phyloP scores from a whole-genome alignment of 2,888 invertebrate species.

The Tenodera sinensis region DNA sequence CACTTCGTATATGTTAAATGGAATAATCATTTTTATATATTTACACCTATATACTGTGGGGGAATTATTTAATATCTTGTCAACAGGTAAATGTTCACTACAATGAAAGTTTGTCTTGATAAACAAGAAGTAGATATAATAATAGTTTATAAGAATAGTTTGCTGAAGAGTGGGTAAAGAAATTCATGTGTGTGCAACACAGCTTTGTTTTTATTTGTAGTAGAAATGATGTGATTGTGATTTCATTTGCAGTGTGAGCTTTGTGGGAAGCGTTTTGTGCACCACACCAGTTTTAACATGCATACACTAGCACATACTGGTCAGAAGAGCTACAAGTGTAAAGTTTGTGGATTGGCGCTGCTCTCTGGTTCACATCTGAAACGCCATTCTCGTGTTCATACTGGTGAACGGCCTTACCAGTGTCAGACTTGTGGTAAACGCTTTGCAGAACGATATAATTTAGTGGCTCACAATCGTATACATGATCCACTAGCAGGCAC shows the following conservation, averaged over 20 bases:
- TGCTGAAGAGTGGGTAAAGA: too few species aligned
- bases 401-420: constrained; percentile 56
- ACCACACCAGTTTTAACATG: constrained; percentile 68
- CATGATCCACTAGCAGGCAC: constrained; percentile 19
- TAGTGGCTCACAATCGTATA: constrained; percentile 41
- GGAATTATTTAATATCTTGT: too few species aligned
- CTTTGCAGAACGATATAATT: constrained; percentile 55
- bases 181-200: too few species aligned
- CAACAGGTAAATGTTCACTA: too few species aligned
- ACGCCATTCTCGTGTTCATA: constrained; percentile 63
- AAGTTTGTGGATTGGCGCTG: constrained; percentile 57
- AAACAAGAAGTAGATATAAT: too few species aligned
- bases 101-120: too few species aligned
- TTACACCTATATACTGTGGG: too few species aligned
- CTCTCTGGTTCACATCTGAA: constrained; percentile 64
- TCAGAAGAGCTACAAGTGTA: constrained; percentile 57
- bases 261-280: constrained; percentile 62
- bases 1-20: too few species aligned
- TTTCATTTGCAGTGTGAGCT: constrained; percentile 52
- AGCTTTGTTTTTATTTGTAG: not conserved
- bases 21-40: too few species aligned
- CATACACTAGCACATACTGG: constrained; percentile 64
- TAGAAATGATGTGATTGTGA: not conserved
- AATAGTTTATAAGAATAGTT: too few species aligned
- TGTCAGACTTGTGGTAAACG: constrained; percentile 56